Base-by-base conservation (phyloP, 2,888 invertebrate species). In the Melanophora roralis region DNA sequence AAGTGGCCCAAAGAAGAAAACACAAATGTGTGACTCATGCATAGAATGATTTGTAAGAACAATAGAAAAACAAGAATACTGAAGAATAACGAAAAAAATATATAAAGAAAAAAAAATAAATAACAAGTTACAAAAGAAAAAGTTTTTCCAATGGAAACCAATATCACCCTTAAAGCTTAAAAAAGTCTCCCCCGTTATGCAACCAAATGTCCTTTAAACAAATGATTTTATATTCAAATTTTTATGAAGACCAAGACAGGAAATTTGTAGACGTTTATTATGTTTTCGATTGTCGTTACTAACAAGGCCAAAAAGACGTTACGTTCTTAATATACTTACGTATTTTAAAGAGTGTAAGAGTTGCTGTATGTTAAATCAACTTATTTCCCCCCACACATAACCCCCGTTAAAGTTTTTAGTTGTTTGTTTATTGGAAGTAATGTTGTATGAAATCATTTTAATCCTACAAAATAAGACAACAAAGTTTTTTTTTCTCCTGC, bases 381-480 rank as follows among this genome's bases (percentile, higher is more conserved):
- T 21, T 14, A 32, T n/a, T n/a, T n/a, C 34, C 23, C 65, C 14
- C 12, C 21, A 8, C 27, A 16, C 47, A 27, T 12, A 7, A 2
- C 32, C n/a, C 34, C 19, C 0, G 7, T 21, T 23, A 27, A 49
- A n/a, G 5, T 45, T 65, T 14, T 38, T 27, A 21, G 36, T 57
- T 64, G 53, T 45, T 72, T 64, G 36, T 55, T 72, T 72, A 72
- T 72, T 23, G 53, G 36, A 5, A 38, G 43, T 43, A 62, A 74
- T 57, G 45, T 74, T 74, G 53, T 16, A 23, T 71, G 74, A 69
- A 79, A 71, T 79, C 65, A 67, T 68, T 75, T 75, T 60, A 71
- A 71, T 71, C 53, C 73, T 12, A 60, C 32, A 57, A 65, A 74
- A 78, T 51, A 69, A 60, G 64, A 69, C 67, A 53, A 60, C 65